A percentile compares a stretch with the other conserved stretches of the same genome.
phyloP scores from a whole-genome alignment of 2,888 invertebrate genomes.

The Dione juno region DNA sequence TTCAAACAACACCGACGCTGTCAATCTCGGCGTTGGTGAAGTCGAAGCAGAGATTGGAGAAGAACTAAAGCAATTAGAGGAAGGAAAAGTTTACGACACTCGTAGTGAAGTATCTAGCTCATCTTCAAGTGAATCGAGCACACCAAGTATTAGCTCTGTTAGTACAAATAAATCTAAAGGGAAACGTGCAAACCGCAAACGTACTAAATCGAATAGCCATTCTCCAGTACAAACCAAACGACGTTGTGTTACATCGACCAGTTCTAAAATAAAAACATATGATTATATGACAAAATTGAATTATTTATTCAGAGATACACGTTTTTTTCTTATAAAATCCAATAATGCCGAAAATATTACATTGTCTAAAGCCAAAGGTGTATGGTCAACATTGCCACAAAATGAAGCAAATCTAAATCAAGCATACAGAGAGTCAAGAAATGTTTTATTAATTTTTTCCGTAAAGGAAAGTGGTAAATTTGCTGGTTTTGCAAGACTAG shows the following conservation, averaged over 20 bases:
- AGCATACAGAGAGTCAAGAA: conserved; percentile 95
- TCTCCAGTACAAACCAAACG: conserved; percentile 72
- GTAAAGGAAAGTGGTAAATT: conserved; percentile 99
- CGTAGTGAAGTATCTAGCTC: conserved; percentile 95
- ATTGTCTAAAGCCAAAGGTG: conserved; percentile 96
- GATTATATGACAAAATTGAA: conserved; percentile 95
- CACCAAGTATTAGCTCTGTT: conserved; percentile 90
- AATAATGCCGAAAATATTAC: conserved; percentile 98
- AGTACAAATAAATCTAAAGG: conserved; percentile 87
- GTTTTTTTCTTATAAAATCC: conserved; percentile 98
- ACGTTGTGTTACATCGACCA: conserved; percentile 61
- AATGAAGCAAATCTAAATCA: conserved; percentile 98
- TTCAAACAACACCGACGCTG: conserved; percentile 83
- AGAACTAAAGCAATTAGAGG: conserved; percentile 90
- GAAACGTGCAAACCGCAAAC: conserved; percentile 83
- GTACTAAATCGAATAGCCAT: conserved; percentile 73
- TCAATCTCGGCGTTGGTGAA: conserved; percentile 86
- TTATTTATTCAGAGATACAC: conserved; percentile 96
- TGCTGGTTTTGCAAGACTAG: conserved; percentile 96
- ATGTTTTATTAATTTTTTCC: conserved; percentile 97
- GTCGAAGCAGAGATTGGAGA: conserved; percentile 90
- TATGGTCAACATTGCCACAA: conserved; percentile 98
- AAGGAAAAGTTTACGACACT: conserved; percentile 90
- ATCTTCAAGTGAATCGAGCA: conserved; percentile 87
- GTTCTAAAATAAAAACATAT: conserved; percentile 85